phyloP scores from a whole-genome alignment of 2,888 invertebrate species.

The Caenorhabditis sulstoni region DNA sequence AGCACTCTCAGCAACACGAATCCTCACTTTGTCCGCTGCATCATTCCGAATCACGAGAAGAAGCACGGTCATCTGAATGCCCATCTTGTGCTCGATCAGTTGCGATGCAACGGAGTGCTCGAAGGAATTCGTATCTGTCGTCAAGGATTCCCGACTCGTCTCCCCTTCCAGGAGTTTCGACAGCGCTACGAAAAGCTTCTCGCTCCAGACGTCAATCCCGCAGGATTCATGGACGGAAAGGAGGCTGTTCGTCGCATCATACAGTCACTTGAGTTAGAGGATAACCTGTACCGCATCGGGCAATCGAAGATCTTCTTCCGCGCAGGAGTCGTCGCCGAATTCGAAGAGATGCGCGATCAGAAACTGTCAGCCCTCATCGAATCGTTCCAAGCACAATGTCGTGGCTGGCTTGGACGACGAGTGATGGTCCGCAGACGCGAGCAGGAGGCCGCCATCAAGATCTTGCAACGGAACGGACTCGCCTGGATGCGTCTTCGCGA shows the following conservation, averaged over 20 bases:
- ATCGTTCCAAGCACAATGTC: constrained; percentile 90
- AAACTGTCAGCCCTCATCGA: constrained; percentile 98
- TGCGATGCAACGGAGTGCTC: constrained; percentile 97
- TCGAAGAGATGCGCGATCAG: constrained; percentile 94
- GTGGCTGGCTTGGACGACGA: constrained; percentile 90
- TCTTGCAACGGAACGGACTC: constrained; percentile 98
- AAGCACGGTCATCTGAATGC: constrained; percentile 96
- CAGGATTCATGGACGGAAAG: constrained; percentile 99
- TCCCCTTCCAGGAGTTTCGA: constrained; percentile 94
- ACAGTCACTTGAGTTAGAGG: constrained; percentile 93
- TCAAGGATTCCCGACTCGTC: constrained; percentile 99
- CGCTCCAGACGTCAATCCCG: constrained; percentile 98
- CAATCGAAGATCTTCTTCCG: constrained; percentile 99
- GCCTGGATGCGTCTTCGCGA: constrained; percentile 97
- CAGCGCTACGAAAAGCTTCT: constrained; percentile 94
- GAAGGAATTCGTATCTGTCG: constrained; percentile 99
- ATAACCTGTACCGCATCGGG: constrained; percentile 95
- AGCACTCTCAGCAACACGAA: constrained; percentile 90
- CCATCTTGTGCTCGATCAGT: constrained; percentile 96
- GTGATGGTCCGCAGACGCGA: constrained; percentile 95
- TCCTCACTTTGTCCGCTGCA: constrained; percentile 99
- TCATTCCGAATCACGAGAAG: constrained; percentile 99
- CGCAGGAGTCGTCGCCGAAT: constrained; percentile 96
- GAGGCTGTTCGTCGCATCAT: constrained; percentile 95
- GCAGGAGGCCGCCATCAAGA: constrained; percentile 97